Evolutionary conservation across 2,113 vertebrate species (phyloP), one percentile per base, ranked within the genome.

Genomic region (Halcyon malimbica): DNA sequence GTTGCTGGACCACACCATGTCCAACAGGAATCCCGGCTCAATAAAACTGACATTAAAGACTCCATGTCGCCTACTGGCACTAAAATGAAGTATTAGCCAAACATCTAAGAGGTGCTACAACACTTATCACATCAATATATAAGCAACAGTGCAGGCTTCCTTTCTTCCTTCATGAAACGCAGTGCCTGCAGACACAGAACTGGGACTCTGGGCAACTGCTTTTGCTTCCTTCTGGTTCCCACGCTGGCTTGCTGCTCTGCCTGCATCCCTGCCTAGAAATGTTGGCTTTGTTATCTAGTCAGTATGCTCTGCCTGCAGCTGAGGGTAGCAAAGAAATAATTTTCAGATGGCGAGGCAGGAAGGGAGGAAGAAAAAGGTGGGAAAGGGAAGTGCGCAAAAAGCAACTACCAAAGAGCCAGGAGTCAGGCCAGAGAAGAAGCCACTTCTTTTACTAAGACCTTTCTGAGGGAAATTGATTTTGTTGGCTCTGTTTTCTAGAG

Each of bases 401-500:
- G 41, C 56, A 80, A 39, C 44, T 48, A 74, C 41, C 31, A 16
- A 46, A 39, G 28, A 68, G 33, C 29, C 5, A 5, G 13, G n/a
- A 68, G 24, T 18, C 46, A 51, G n/a, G 63, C 29, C 56, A 48
- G 53, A 50, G 69, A 88, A 65, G 50, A 90, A 62, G 46, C 19
- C 54, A 29, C 59, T 79, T 87, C 29, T 80, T 73, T 60, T 48
- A 64, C 75, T 84, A 69, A 92, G 63, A 46, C 14, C 16, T 60
- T 94, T 90, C 68, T 67, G 51, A 88, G 59, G 53, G 60, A 83
- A 92, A 95, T 62, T 35, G 35, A 44, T 89, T 85, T 89, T 80
- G 70, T 53, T 44, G 42, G 59, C n/a, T 65, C 35, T 39, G 25
- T 77, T 90, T 93, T 94, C 76, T 65, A n/a, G 70, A 83, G 37